Evolutionary conservation across 2,888 invertebrate genomes (phyloP), one percentile per base, ranked within the genome.

Genomic region (Cerastoderma edule): DNA sequence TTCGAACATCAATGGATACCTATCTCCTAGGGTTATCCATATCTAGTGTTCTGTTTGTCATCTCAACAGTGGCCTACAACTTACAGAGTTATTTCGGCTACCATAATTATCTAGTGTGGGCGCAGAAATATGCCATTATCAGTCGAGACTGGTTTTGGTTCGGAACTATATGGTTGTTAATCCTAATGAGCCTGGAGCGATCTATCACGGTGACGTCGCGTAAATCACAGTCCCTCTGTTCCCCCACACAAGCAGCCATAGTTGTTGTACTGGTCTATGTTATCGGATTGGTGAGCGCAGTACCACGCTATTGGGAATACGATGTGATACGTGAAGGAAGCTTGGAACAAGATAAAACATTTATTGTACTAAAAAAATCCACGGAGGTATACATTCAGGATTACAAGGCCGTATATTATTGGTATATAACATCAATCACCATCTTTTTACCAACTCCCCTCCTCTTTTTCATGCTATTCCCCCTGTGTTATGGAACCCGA

Each of bases 291-390:
- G 86, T 91, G 72, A 90, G 90, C 77, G 86, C 91, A 13, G 76
- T 92, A 46, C 92, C 92, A 19, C 84, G 90, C 39, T 89, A 90
- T 80, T 92, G 91, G 91, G 90, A 91, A 76, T 91, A 89, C 73
- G 87, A 89, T 48, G 84, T 83, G 27, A 65, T 74, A 8, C 72
- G 64, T 22, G 68, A 73, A 22, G 83, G 79, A 22, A 76, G 75
- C 48, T 30, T 76, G 13, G 48, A 64, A n/a, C 78, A 72, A 35
- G 73, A 72, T 33, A 67, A 57, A 48, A 72, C 69, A 22, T 82
- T 67, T 35, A 82, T 85, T 46, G 71, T 89, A 13, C 84, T 89
- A 24, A 78, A 85, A 46, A 87, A 87, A 63, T 87, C 89, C 6
- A 69, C 73, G 2, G 78, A 85, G 19, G 86, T 88, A 10, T 80